Evolutionary conservation across 1,140 invertebrate species (phyloP), one percentile per base, ranked within the genome.

Genomic region (Ganaspis sp.): DNA sequence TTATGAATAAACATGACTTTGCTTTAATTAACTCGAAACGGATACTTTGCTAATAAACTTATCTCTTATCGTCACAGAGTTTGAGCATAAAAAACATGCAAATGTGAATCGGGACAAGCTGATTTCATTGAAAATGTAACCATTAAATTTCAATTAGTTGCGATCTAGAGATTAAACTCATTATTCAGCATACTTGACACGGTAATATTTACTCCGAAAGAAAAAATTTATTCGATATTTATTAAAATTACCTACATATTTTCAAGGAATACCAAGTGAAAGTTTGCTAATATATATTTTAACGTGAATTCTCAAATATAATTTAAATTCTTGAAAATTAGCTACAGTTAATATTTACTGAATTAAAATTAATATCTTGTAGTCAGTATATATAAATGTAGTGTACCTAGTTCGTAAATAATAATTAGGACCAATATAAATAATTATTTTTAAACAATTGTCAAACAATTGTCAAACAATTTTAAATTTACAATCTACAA

Each of bases 81-180:
- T 49, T 49, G 45, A 49, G n/a, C n/a, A 49, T 17, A 5, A 17
- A 49, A 49, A 49, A 49, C 12, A 49, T 49, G 45, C 45, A 49
- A 49, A 49, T 49, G 45, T n/a, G 45, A 49, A 49, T 49, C 45
- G 45, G 45, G 45, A 49, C 45, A 49, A 17, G 45, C 45, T 49
- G 45, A 49, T 49, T 49, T 49, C n/a, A 49, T 49, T 49, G 45
- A 49, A 49, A 17, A 49, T 49, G 45, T 49, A 49, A 49, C 45
- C 45, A 49, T 49, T 49, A 49, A 49, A 49, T 49, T 49, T 49
- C 45, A 49, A 49, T 49, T 49, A 49, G 45, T 49, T 49, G n/a
- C 17, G 45, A 49, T 49, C 45, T 17, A n/a, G 45, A 49, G 45
- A 49, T 49, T 49, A 49, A 49, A 49, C 4, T 49, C 45, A 49